Percentiles rank a stretch among this genome's conserved stretches.
phyloP scores from a whole-genome alignment of 2,888 invertebrate species.

The Dolichopus griseipennis region DNA sequence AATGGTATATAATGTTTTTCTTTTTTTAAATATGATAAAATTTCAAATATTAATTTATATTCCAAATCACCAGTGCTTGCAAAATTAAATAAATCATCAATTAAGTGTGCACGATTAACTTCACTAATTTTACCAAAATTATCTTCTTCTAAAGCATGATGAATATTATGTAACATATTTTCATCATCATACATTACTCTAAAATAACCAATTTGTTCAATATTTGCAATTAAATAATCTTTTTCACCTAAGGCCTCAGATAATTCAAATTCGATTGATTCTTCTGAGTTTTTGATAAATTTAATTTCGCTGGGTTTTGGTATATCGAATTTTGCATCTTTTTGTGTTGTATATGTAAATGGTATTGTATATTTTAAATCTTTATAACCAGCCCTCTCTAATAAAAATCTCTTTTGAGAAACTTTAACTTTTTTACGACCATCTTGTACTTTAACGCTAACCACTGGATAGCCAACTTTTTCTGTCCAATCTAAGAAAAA shows the following conservation, averaged over 20 bases:
- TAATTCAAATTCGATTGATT: accelerated
- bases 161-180: constrained; percentile 51
- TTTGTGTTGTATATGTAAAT: constrained; percentile 33
- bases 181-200: constrained; percentile 61
- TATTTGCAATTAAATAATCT: constrained; percentile 36
- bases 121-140: constrained; percentile 49
- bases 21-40: constrained; percentile 58
- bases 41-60: constrained; percentile 55
- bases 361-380: constrained; percentile 33
- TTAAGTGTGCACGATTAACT: constrained; percentile 65
- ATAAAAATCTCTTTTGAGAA: constrained; percentile 35
- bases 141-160: constrained; percentile 37
- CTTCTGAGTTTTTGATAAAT: constrained; percentile 25
- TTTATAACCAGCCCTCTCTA: constrained; percentile 27
- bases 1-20: constrained; percentile 72
- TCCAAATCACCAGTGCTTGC: constrained; percentile 57
- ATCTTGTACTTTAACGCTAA: constrained; percentile 42
- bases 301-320: constrained; percentile 25
- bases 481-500: constrained; percentile 52
- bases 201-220: constrained; percentile 45
- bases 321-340: constrained; percentile 26
- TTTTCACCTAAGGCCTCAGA: neutral
- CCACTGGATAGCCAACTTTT: constrained; percentile 58
- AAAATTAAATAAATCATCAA: constrained; percentile 70
- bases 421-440: constrained; percentile 25